Evolutionary conservation across 2,113 vertebrate species (phyloP).

Genomic region (Spea multiplicata): DNA sequence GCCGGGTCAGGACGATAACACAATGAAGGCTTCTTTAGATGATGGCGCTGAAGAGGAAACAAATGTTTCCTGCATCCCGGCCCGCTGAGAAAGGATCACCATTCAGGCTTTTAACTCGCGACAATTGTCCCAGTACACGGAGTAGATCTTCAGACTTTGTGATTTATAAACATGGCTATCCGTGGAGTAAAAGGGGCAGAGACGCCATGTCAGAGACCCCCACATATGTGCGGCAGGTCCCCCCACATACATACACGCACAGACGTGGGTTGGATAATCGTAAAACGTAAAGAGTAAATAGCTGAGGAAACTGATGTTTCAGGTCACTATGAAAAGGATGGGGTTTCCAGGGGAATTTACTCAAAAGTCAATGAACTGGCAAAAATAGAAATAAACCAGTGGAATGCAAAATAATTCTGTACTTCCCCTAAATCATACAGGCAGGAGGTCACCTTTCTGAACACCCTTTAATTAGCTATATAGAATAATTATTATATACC

Average conservation of each 20-base stretch:
- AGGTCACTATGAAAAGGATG: background rate
- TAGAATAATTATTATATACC: too few relatives aligned
- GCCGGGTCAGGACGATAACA: conserved; percentile 21
- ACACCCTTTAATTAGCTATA: too few relatives aligned
- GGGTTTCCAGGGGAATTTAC: conserved; percentile 16
- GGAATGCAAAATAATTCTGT: background rate
- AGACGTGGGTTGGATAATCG: too few relatives aligned
- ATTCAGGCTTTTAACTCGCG: background rate
- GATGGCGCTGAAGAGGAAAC: conserved; percentile 33
- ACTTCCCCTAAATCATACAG: background rate
- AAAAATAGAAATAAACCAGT: background rate
- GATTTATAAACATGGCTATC: too few relatives aligned
- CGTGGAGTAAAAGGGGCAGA: too few relatives aligned
- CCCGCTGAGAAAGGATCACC: conserved; percentile 14
- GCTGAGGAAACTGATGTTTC: background rate
- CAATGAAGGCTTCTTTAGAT: conserved; percentile 11
- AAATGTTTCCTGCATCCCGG: conserved; percentile 40
- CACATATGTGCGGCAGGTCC: too few relatives aligned
- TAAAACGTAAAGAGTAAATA: background rate
- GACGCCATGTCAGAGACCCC: too few relatives aligned
- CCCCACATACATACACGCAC: too few relatives aligned
- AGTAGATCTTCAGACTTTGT: too few relatives aligned
- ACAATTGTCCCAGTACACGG: too few relatives aligned
- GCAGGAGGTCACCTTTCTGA: background rate
- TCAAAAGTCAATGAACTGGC: background rate